phyloP scores from a whole-genome alignment of 92 coral and sea anemone genomes.

The Galaxea fascicularis region DNA sequence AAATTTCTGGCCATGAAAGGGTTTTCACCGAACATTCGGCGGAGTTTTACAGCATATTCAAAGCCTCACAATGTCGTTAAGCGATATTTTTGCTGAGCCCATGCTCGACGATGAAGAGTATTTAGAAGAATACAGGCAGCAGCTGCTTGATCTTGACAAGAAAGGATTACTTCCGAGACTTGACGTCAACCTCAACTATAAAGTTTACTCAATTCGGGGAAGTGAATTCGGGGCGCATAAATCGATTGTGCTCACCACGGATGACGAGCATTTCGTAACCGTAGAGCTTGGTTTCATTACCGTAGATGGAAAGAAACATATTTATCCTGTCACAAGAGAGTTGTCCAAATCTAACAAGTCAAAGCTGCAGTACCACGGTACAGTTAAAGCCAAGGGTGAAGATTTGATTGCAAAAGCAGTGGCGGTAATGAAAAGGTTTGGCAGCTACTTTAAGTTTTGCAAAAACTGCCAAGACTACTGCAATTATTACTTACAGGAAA shows the following conservation, averaged over 20 bases:
- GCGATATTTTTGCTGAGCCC: constrained; percentile 60
- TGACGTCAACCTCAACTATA: constrained; percentile 20
- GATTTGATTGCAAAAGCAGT: constrained; percentile 52
- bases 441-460: constrained; percentile 71
- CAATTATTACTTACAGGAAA: constrained; percentile 57
- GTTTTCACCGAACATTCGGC: too few species aligned
- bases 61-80: neutral
- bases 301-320: constrained; percentile 41
- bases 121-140: constrained; percentile 30
- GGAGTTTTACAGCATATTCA: too few species aligned
- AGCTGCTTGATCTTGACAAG: constrained; percentile 20
- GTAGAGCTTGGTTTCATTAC: constrained; percentile 67
- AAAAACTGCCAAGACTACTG: constrained; percentile 73
- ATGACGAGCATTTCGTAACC: constrained; percentile 52
- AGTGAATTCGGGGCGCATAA: constrained; percentile 59
- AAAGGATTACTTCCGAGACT: constrained; percentile 47
- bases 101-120: constrained; percentile 51
- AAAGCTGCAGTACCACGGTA: constrained; percentile 56
- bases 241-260: constrained; percentile 67
- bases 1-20: too few species aligned
- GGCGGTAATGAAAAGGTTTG: constrained; percentile 62
- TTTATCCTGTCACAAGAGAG: constrained; percentile 46
- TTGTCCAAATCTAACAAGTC: neutral
- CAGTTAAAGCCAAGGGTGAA: constrained; percentile 17
- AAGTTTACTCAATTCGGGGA: constrained; percentile 65